These are phyloP conservation scores for Lucinisca nassula DNA, from an alignment of 2,888 invertebrate genomes.

Conservation along the genomic window DNA sequence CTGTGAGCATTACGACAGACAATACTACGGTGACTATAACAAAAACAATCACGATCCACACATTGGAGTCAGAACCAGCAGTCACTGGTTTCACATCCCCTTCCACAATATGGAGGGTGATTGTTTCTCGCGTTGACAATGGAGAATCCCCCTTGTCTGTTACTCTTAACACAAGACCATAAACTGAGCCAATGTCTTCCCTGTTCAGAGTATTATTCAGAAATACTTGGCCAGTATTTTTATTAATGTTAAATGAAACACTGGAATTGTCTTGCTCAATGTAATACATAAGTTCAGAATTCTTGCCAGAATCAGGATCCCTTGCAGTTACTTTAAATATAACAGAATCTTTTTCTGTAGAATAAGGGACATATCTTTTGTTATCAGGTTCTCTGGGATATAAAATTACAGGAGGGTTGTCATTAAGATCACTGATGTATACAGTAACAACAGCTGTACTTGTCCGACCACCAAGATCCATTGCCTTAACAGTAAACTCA, in stretches of 20 bases:
- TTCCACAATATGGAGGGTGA: constrained; percentile 64
- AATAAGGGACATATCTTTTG: constrained; percentile 65
- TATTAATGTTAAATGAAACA: constrained; percentile 69
- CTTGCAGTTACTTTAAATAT: constrained; percentile 71
- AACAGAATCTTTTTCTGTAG: constrained; percentile 55
- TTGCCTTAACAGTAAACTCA: constrained; percentile 77
- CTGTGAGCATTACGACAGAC: constrained; percentile 67
- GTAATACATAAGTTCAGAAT: constrained; percentile 74
- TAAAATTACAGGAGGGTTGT: constrained; percentile 80
- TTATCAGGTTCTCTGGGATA: constrained; percentile 78
- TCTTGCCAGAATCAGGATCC: constrained; percentile 78
- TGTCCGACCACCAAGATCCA: constrained; percentile 79
- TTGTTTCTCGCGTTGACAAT: constrained; percentile 61
- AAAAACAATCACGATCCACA: constrained; percentile 71
- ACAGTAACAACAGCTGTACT: constrained; percentile 77
- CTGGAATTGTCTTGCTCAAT: constrained; percentile 73
- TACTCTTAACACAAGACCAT: constrained; percentile 73
- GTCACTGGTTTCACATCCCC: constrained; percentile 25
- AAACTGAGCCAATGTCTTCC: constrained; percentile 67
- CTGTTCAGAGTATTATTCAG: constrained; percentile 63
- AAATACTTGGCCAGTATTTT: constrained; percentile 72
- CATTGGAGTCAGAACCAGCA: constrained; percentile 18
- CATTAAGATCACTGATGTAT: constrained; percentile 82
- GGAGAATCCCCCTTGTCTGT: constrained; percentile 78
- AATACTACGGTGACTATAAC: constrained; percentile 67